A percentile compares a stretch with the other conserved stretches of the same genome.
These are phyloP conservation scores for Uria aalge DNA, from an alignment of 2,113 vertebrate genomes.

Conservation along the genomic window DNA sequence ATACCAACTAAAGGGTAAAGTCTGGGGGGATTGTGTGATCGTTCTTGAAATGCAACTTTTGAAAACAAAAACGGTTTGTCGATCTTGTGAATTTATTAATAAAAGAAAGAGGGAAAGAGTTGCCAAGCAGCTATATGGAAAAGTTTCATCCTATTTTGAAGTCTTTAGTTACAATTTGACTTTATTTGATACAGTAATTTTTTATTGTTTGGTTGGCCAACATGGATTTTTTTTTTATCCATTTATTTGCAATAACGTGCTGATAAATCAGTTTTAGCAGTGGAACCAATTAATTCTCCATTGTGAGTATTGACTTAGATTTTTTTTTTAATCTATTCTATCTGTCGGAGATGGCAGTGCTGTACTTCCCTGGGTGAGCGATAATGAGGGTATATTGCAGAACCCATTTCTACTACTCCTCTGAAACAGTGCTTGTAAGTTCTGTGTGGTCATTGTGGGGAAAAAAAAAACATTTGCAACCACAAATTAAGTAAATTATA, in stretches of 20 bases:
- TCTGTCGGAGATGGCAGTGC: not conserved
- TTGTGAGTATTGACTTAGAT: constrained; percentile 19
- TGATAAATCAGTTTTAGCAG: constrained; percentile 13
- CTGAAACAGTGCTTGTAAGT: not conserved
- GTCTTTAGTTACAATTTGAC: not conserved
- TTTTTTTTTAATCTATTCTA: constrained; percentile 2
- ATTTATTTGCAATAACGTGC: not conserved
- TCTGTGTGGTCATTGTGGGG: not conserved
- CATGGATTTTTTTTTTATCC: not conserved
- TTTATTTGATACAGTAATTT: not conserved
- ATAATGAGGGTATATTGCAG: not conserved
- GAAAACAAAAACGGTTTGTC: not conserved
- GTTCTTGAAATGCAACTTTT: not conserved
- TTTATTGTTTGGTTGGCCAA: not conserved
- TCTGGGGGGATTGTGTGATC: not conserved
- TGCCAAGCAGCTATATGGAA: not conserved
- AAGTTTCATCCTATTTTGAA: not conserved
- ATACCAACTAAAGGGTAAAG: not conserved
- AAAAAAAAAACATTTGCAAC: not conserved
- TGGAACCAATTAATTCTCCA: constrained; percentile 9
- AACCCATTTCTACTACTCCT: not conserved
- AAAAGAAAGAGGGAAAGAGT: not conserved
- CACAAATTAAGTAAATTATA: not conserved
- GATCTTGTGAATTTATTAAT: not conserved
- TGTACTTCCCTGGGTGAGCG: not conserved